Percentiles rank a stretch among this genome's conserved stretches.
Conservation (phyloP, 2,113 vertebrate species). For the Lophura nycthemera region DNA sequence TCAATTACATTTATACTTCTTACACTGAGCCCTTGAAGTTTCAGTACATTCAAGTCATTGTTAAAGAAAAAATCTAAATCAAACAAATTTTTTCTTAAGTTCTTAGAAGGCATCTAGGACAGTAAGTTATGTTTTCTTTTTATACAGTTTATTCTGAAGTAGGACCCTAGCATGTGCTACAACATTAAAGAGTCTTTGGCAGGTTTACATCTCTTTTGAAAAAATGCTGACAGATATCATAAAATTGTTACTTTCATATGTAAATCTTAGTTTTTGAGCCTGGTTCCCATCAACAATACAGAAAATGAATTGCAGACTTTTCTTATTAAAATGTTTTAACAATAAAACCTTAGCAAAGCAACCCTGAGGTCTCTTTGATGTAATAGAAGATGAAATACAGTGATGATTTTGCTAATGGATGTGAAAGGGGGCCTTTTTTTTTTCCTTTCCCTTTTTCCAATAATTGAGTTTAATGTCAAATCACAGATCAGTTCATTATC, state of each 20-base stretch:
- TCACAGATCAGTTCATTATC: slow-evolving; percentile 63
- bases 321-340: slow-evolving; percentile 74
- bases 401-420: slow-evolving; percentile 54
- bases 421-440: neutral
- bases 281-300: slow-evolving; percentile 51
- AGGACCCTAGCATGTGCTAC: slow-evolving; percentile 1
- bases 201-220: slow-evolving; percentile 42
- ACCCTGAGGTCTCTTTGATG: slow-evolving; percentile 55
- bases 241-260: slow-evolving; percentile 72
- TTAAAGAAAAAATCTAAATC: neutral
- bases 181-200: slow-evolving; percentile 62
- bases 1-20: neutral
- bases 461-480: slow-evolving; percentile 76
- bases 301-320: slow-evolving; percentile 52
- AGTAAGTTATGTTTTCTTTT: neutral
- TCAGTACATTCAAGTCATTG: neutral
- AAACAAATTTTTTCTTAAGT: neutral
- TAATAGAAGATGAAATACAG: slow-evolving; percentile 58
- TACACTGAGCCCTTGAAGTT: neutral
- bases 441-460: slow-evolving; percentile 13
- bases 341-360: slow-evolving; percentile 69
- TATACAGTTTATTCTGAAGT: slow-evolving; percentile 9
- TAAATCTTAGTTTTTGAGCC: slow-evolving; percentile 49
- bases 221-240: slow-evolving; percentile 63
- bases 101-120: neutral